A percentile compares a stretch with the other conserved stretches of the same genome.
Conservation (phyloP, 92 coral and sea anemone genomes). For the Heliopora coerulea region DNA sequence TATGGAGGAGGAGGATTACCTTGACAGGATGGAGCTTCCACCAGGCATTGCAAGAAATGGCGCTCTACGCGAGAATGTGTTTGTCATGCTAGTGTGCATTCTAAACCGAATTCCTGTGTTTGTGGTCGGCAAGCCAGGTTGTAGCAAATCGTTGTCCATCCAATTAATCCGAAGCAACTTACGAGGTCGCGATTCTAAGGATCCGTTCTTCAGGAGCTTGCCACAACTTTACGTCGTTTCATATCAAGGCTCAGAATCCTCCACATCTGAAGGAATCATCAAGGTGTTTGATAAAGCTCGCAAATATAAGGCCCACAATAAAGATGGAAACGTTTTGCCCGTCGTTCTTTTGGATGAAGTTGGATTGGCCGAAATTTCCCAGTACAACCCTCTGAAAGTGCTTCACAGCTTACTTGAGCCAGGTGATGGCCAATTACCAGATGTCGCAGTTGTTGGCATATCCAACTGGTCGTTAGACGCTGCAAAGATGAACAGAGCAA, state of each 20-base stretch:
- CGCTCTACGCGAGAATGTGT: slow-evolving; percentile 95
- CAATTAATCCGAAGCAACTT: slow-evolving; percentile 89
- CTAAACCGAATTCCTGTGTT: slow-evolving; percentile 91
- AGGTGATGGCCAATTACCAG: slow-evolving; percentile 75
- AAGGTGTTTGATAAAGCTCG: slow-evolving; percentile 96
- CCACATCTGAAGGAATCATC: slow-evolving; percentile 91
- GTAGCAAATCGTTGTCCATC: slow-evolving; percentile 96
- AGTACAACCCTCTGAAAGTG: slow-evolving; percentile 94
- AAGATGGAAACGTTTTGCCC: slow-evolving; percentile 78
- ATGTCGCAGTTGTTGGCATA: slow-evolving; percentile 98
- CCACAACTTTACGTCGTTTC: slow-evolving; percentile 95
- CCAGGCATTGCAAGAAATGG: slow-evolving; percentile 92
- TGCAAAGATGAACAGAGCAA: slow-evolving; percentile 98
- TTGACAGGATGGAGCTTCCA: slow-evolving; percentile 94
- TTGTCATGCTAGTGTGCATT: slow-evolving; percentile 91
- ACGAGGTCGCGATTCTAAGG: slow-evolving; percentile 86
- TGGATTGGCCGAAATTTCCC: slow-evolving; percentile 93
- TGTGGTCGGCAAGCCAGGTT: slow-evolving; percentile 97
- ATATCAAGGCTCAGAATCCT: slow-evolving; percentile 95
- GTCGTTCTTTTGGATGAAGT: slow-evolving; percentile 96
- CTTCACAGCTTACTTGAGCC: slow-evolving; percentile 92
- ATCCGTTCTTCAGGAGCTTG: slow-evolving; percentile 66
- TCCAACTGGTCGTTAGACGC: slow-evolving; percentile 99
- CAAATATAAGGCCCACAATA: slow-evolving; percentile 71
- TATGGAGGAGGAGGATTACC: slow-evolving; percentile 89